These are phyloP conservation scores for Zoanthus sansibaricus DNA, from an alignment of 92 coral and sea anemone genomes.

Conservation along the genomic window DNA sequence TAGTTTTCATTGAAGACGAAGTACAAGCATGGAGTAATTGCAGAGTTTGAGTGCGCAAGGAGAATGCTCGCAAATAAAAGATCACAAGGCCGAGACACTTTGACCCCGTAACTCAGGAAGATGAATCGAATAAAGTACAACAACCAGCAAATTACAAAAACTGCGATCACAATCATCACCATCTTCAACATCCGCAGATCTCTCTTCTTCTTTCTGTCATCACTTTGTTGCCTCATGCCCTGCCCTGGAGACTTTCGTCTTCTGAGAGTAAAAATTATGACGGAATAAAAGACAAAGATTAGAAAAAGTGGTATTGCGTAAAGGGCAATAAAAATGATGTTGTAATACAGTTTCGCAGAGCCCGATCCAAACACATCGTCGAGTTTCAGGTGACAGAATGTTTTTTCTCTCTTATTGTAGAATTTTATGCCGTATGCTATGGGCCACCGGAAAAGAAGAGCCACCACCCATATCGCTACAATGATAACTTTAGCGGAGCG, in stretches of 20 bases:
- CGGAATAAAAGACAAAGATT: constrained; percentile 23
- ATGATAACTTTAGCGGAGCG: constrained; percentile 5
- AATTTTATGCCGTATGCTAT: constrained; percentile 30
- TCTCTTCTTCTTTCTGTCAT: constrained; percentile 23
- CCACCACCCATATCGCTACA: constrained; percentile 20
- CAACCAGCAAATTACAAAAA: constrained; percentile 40
- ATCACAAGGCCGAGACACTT: constrained; percentile 21
- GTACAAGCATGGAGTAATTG: constrained; percentile 43
- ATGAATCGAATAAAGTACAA: constrained; percentile 32
- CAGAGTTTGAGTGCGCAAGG: constrained; percentile 35
- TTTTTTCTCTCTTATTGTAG: neutral
- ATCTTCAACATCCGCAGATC: constrained; percentile 19
- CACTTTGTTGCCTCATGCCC: constrained; percentile 18
- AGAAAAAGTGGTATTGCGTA: constrained; percentile 30
- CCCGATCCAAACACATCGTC: constrained; percentile 36
- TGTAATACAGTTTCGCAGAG: constrained; percentile 21
- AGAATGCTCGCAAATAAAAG: constrained; percentile 25
- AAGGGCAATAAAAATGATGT: constrained; percentile 26
- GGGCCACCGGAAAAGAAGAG: constrained; percentile 37
- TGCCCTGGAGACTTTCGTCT: constrained; percentile 39
- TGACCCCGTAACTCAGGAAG: constrained; percentile 7
- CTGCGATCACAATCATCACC: constrained; percentile 42
- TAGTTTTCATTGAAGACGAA: constrained; percentile 38
- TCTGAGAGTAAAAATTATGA: constrained; percentile 5
- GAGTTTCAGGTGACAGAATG: constrained; percentile 27